A percentile compares a stretch with the other conserved stretches of the same genome.
These are phyloP conservation scores for Lochmaea capreae DNA, from an alignment of 2,888 invertebrate genomes.

Conservation along the genomic window DNA sequence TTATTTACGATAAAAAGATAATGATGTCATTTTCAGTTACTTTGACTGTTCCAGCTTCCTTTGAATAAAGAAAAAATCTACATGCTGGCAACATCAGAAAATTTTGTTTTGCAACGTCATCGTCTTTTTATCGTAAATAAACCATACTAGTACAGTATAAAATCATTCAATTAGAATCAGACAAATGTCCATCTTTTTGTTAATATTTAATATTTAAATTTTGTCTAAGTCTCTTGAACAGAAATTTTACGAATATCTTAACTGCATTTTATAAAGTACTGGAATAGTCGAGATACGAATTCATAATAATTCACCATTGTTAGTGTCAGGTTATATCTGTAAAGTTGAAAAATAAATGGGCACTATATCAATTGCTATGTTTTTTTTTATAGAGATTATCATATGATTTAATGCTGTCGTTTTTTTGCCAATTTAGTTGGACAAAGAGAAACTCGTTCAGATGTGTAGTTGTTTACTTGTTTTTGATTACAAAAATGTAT, in stretches of 20 bases:
- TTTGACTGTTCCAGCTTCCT: too few relatives aligned
- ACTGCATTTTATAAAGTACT: neutral
- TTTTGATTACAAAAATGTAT: constrained; percentile 39
- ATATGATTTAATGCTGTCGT: constrained; percentile 38
- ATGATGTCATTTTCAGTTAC: too few relatives aligned
- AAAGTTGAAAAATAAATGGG: constrained; percentile 1
- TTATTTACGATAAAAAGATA: too few relatives aligned
- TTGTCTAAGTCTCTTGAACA: neutral
- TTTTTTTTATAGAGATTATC: constrained; percentile 37
- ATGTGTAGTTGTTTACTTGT: constrained; percentile 40
- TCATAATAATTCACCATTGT: constrained; percentile 15
- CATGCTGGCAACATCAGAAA: too few relatives aligned
- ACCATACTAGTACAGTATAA: too few relatives aligned
- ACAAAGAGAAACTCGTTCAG: constrained; percentile 39
- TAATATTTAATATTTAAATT: too few relatives aligned
- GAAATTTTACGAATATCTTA: neutral
- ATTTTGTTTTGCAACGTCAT: too few relatives aligned
- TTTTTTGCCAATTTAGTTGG: constrained; percentile 38
- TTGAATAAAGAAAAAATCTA: too few relatives aligned
- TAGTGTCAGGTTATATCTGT: neutral
- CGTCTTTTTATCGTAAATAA: too few relatives aligned
- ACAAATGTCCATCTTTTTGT: too few relatives aligned
- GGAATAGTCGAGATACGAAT: neutral
- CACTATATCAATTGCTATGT: constrained; percentile 17
- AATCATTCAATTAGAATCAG: too few relatives aligned